These are phyloP conservation scores for Aphelenchoides bicaudatus DNA, from an alignment of 2,888 invertebrate species.

Conservation along the genomic window DNA sequence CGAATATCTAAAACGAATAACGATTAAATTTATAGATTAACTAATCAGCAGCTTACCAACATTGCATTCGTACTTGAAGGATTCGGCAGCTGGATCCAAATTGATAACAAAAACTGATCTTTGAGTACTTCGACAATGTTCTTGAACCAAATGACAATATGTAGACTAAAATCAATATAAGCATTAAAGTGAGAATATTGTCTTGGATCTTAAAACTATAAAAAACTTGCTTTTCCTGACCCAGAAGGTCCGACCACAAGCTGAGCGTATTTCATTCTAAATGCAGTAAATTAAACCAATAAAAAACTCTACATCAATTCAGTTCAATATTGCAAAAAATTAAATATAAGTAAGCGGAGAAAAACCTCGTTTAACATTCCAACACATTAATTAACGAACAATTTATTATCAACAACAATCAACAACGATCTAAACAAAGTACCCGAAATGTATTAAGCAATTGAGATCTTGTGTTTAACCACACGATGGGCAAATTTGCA, in stretches of 20 bases:
- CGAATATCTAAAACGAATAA: constrained; percentile 68
- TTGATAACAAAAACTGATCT: constrained; percentile 82
- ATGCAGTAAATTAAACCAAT: not conserved
- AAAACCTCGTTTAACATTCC: not conserved
- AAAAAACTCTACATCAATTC: not conserved
- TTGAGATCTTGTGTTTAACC: constrained; percentile 12
- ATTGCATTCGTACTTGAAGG: constrained; percentile 83
- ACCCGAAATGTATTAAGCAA: no score
- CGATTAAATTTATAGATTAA: not conserved
- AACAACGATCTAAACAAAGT: no score
- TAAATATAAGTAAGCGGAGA: not conserved
- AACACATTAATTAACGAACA: not conserved
- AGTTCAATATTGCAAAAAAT: not conserved
- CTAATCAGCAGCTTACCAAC: constrained; percentile 61
- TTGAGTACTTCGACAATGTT: constrained; percentile 71
- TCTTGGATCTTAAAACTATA: no score
- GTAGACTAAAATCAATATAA: constrained; percentile 42
- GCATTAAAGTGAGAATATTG: not conserved
- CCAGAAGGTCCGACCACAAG: constrained; percentile 94
- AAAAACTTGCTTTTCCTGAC: constrained; percentile 88
- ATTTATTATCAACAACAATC: constrained; percentile 3
- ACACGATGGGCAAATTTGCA: constrained; percentile 81
- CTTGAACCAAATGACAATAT: constrained; percentile 68
- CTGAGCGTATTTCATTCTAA: constrained; percentile 73
- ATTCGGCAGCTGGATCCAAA: constrained; percentile 94